Evolutionary conservation across 2,797 vertebrate species (phyloP).

Genomic region (Harpagifer antarcticus): DNA sequence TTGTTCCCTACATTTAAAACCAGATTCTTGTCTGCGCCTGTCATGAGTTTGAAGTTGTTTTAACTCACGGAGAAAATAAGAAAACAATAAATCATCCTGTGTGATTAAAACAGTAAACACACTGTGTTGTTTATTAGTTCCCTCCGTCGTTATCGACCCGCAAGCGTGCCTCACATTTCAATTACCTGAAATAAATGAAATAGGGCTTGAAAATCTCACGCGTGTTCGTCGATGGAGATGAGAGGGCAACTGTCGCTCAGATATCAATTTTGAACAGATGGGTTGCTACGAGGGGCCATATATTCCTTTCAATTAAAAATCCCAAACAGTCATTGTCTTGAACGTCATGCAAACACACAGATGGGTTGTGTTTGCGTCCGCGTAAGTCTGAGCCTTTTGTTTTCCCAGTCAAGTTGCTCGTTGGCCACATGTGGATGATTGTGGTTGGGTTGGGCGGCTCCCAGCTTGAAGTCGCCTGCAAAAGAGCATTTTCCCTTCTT

Average conservation of each 20-base stretch:
- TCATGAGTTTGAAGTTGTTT: slow-evolving; percentile 45
- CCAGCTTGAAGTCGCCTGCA: neutral
- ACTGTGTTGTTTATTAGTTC: slow-evolving; percentile 69
- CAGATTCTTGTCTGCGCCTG: neutral
- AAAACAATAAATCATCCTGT: slow-evolving; percentile 48
- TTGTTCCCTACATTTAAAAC: slow-evolving; percentile 48
- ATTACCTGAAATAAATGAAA: slow-evolving; percentile 79
- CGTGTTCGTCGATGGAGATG: slow-evolving; percentile 71
- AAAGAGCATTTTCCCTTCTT: slow-evolving; percentile 11
- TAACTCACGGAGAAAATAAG: slow-evolving; percentile 10
- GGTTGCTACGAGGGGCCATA: slow-evolving; percentile 75
- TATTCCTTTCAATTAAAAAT: slow-evolving; percentile 81
- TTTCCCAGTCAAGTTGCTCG: slow-evolving; percentile 44
- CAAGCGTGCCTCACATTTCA: slow-evolving; percentile 68
- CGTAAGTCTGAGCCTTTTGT: slow-evolving; percentile 62
- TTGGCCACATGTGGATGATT: slow-evolving; percentile 44
- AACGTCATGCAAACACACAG: slow-evolving; percentile 66
- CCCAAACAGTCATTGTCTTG: slow-evolving; percentile 74
- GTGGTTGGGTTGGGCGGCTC: slow-evolving; percentile 28
- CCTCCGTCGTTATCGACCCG: slow-evolving; percentile 57
- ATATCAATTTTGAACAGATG: slow-evolving; percentile 81
- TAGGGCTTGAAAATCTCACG: slow-evolving; percentile 70
- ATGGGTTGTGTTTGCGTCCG: slow-evolving; percentile 75
- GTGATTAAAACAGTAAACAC: slow-evolving; percentile 74
- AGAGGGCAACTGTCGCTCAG: slow-evolving; percentile 77